phyloP scores from a whole-genome alignment of 1,140 invertebrate genomes.

The Mercenaria mercenaria region DNA sequence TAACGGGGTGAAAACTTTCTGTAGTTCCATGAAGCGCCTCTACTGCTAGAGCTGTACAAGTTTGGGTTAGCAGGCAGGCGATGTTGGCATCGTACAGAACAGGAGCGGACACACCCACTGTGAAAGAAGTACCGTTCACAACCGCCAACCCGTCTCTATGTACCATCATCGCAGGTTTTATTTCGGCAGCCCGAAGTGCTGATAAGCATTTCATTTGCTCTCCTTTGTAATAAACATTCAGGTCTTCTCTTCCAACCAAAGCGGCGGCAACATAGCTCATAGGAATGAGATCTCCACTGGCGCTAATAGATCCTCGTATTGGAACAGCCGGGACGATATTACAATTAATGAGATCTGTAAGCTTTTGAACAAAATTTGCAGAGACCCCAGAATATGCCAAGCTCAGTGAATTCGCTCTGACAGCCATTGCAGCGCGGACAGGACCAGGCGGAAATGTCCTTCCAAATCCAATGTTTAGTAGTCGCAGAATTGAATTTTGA shows the following conservation, averaged over 20 bases:
- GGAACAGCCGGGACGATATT: conserved; percentile 13
- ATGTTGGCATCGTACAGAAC: conserved; percentile 16
- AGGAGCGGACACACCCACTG: neutral
- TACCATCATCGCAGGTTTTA: neutral
- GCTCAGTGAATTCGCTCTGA: conserved; percentile 22
- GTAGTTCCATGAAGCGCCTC: conserved; percentile 2
- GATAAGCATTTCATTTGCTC: neutral
- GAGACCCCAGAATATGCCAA: conserved; percentile 20
- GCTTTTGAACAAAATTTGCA: neutral
- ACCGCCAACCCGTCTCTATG: neutral
- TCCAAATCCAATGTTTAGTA: conserved; percentile 27
- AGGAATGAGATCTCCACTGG: conserved; percentile 40
- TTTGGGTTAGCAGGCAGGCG: conserved; percentile 1
- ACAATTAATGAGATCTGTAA: neutral
- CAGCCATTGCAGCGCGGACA: neutral
- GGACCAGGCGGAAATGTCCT: neutral
- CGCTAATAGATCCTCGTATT: conserved; percentile 17
- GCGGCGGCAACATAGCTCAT: conserved; percentile 17
- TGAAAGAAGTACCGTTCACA: conserved; percentile 11
- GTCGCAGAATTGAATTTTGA: conserved; percentile 15
- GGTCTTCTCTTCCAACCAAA: conserved; percentile 22
- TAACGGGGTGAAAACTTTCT: conserved; percentile 15
- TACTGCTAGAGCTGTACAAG: conserved; percentile 15
- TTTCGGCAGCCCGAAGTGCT: neutral
- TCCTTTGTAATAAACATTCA: neutral